Evolutionary conservation across 1,140 invertebrate species (phyloP).

Genomic region (Ceratoteleas bidentatus): DNA sequence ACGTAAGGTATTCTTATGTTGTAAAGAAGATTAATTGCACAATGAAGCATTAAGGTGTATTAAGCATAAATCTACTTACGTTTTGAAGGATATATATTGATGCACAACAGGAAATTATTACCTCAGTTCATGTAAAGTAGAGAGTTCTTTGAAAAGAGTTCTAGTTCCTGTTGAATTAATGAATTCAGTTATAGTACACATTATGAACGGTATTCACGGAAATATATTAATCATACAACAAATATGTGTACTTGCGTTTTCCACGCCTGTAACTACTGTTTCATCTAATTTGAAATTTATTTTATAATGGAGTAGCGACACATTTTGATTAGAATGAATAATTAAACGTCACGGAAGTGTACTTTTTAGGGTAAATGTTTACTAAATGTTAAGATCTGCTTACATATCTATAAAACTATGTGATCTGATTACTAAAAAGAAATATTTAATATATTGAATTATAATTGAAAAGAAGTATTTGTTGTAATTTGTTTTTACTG

Average conservation of each 20-base stretch:
- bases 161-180: conserved; percentile 44
- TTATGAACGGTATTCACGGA: conserved; percentile 33
- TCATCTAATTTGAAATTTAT: conserved; percentile 23
- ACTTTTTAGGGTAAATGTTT: no score
- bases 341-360: no score
- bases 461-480: no score
- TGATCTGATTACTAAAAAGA: no score
- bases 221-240: conserved; percentile 36
- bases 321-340: no score
- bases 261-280: conserved; percentile 17
- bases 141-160: conserved; percentile 41
- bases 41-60: conserved; percentile 42
- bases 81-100: conserved; percentile 54
- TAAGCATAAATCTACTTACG: conserved; percentile 46
- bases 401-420: neutral
- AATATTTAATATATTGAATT: no score
- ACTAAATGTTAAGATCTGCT: no score
- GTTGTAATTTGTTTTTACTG: no score
- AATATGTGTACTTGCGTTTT: conserved; percentile 21
- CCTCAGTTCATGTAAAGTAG: conserved; percentile 31
- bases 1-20: conserved; percentile 8
- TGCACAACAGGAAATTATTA: conserved; percentile 49
- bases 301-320: conserved; percentile 10
- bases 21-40: conserved; percentile 45
- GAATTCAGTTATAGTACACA: conserved; percentile 40